phyloP scores from a whole-genome alignment of 2,113 vertebrate species.

The Leptosomus discolor region DNA sequence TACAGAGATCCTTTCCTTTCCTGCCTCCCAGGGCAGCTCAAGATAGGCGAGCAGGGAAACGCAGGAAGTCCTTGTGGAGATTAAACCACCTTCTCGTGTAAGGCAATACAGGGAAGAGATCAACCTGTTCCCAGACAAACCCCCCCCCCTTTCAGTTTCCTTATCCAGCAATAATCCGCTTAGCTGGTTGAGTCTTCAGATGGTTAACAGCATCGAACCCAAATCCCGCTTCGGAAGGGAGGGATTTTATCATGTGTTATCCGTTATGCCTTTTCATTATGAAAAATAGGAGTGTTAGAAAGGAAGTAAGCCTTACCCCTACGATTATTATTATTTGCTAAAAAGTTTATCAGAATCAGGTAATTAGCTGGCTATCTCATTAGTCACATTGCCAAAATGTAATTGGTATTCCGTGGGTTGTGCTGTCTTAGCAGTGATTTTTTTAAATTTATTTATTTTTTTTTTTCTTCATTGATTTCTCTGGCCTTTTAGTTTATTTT shows the following conservation, averaged over 20 bases:
- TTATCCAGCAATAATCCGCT: not conserved
- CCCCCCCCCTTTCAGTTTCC: not conserved
- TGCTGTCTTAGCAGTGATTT: slow-evolving; percentile 15
- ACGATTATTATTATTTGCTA: not conserved
- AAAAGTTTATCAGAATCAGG: slow-evolving; percentile 20
- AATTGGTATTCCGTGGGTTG: not conserved
- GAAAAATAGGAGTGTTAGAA: not conserved
- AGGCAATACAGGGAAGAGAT: not conserved
- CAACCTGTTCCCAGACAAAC: not conserved
- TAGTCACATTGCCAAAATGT: slow-evolving; percentile 21
- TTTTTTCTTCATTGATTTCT: slow-evolving; percentile 56
- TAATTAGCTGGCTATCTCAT: slow-evolving; percentile 1
- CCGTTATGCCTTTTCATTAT: not conserved
- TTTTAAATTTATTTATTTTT: too few species aligned
- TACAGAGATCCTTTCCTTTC: not conserved
- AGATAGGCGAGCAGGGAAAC: not conserved
- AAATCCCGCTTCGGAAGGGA: not conserved
- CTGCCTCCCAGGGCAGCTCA: not conserved
- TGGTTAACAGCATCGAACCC: not conserved
- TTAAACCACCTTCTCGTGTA: not conserved
- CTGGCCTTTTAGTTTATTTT: slow-evolving; percentile 61
- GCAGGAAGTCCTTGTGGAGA: not conserved
- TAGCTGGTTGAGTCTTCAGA: not conserved
- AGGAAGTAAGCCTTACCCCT: not conserved
- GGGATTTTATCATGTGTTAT: not conserved